Conservation (phyloP, 1,140 invertebrate genomes). For the Leptinotarsa lineolata region DNA sequence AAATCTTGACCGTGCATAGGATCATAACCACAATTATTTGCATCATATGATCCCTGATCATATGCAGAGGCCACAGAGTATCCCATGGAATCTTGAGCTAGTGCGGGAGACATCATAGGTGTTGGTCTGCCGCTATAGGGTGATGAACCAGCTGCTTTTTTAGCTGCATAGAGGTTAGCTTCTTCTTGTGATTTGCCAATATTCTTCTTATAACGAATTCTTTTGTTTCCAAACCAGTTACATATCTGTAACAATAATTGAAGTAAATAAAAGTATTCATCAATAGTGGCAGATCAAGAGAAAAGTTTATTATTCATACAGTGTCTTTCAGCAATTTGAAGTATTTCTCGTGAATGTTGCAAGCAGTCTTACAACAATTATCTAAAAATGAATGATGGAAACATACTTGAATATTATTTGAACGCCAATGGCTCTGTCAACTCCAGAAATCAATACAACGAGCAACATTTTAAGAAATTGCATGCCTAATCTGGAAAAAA, state of each 20-base stretch:
- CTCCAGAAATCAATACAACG: too few species aligned
- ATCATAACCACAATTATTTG: slow-evolving; percentile 86
- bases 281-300: neutral
- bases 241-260: slow-evolving; percentile 68
- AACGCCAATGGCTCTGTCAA: too few species aligned
- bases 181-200: slow-evolving; percentile 99
- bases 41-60: slow-evolving; percentile 81
- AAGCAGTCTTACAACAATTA: too few species aligned
- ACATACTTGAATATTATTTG: too few species aligned
- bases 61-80: slow-evolving; percentile 86
- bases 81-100: slow-evolving; percentile 85
- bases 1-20: slow-evolving; percentile 64
- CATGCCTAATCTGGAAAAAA: too few species aligned
- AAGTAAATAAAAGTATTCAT: neutral
- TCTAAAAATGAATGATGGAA: too few species aligned
- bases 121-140: slow-evolving; percentile 89
- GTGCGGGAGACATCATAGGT: slow-evolving; percentile 91
- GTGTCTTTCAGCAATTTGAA: too few species aligned
- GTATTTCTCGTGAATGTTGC: too few species aligned
- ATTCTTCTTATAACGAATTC: slow-evolving; percentile 99
- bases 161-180: slow-evolving; percentile 98
- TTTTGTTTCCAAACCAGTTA: slow-evolving; percentile 99
- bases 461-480: too few species aligned
- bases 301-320: too few species aligned
- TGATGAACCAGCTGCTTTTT: slow-evolving; percentile 94